Evolutionary conservation across 2,113 vertebrate species (phyloP), one percentile per base, ranked within the genome.

Genomic region (Macquaria australasica): DNA sequence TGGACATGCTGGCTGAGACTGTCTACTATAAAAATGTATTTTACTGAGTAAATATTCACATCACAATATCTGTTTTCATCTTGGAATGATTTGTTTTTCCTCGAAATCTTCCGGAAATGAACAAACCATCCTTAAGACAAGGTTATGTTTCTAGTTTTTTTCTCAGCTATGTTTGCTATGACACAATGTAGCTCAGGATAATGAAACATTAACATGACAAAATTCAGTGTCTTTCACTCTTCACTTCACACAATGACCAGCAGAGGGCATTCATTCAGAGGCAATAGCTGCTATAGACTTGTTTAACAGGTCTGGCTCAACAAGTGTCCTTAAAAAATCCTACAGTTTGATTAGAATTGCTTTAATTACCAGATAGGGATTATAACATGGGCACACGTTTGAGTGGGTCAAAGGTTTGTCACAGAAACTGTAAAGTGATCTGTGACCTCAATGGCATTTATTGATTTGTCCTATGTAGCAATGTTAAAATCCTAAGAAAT

Each of bases 221-320:
- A 21, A 64, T 23, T 43, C 18, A 21, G 12, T 9, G 6, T 9
- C 55, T 39, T 0, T 4, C 50, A 21, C 20, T n/a, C 11, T 14
- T 50, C 16, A 37, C 10, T 21, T 25, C 12, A 77, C 23, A 50
- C 1, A 77, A 1, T 45, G 48, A 20, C 81, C 88, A 92, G 83
- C 82, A 91, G 87, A 81, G 67, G 87, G 83, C 68, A 6, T 1
- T 34, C 68, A 6, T 1, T 34, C 37, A 45, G 7, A 43, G n/a
- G 15, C 18, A 28, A 50, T 3, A 1, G 21, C 15, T 68, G 16
- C 15, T 23, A 9, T 15, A 16, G 9, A 58, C 37, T 28, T 45
- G 37, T 60, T 21, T 4, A 63, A 63, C n/a, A 55, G 23, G 14
- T 58, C 23, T 2, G 3, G 21, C 18, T 39, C 39, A 41, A 48